Conservation (phyloP, 2,888 invertebrate species). For the Epinotia bilunana region DNA sequence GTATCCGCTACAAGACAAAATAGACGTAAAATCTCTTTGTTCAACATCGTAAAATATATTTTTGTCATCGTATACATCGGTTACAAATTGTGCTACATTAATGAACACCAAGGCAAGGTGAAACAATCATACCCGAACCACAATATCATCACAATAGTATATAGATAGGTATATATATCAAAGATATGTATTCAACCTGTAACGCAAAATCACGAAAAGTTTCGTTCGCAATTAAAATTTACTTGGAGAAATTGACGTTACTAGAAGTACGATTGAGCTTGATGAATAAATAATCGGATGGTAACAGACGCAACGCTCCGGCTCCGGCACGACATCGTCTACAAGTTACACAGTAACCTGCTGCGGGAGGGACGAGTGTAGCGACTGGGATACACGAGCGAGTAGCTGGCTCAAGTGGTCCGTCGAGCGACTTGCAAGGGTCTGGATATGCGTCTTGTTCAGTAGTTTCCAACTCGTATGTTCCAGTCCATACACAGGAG, state of each 20-base stretch:
- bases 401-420: conserved; percentile 10
- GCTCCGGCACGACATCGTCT: conserved; percentile 58
- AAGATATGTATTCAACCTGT: conserved; percentile 83
- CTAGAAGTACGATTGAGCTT: conserved; percentile 78
- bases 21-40: conserved; percentile 80
- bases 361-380: conserved; percentile 33
- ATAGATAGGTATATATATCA: conserved; percentile 74
- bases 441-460: not conserved
- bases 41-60: conserved; percentile 83
- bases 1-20: conserved; percentile 73
- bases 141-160: conserved; percentile 64
- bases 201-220: conserved; percentile 71
- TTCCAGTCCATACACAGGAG: conserved; percentile 42
- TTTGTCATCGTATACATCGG: conserved; percentile 82
- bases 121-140: conserved; percentile 69
- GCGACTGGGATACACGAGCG: conserved; percentile 46
- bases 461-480: not conserved
- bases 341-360: conserved; percentile 55
- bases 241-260: conserved; percentile 73
- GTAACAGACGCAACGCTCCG: conserved; percentile 70
- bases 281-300: conserved; percentile 64
- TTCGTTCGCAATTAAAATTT: conserved; percentile 62
- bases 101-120: conserved; percentile 84
- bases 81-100: conserved; percentile 83
- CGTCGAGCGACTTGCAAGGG: conserved; percentile 23